These are phyloP conservation scores for Cepaea hortensis DNA, from an alignment of 2,888 invertebrate species.

Conservation along the genomic window DNA sequence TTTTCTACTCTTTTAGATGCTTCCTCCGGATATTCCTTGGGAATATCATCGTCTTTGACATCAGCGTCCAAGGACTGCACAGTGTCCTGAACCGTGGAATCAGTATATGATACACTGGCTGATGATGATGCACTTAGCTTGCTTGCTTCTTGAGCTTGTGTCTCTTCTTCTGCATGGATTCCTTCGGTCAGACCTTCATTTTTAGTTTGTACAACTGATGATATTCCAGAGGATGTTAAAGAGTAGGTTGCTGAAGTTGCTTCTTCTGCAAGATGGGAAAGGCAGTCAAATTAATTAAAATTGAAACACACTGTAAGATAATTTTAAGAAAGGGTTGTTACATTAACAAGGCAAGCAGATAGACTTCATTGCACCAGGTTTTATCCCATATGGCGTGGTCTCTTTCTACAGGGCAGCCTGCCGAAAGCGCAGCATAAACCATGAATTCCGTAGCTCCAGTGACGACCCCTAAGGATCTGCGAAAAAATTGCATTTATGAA, in stretches of 20 bases:
- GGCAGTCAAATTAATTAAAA: background rate
- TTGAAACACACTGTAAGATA: no score
- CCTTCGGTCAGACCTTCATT: background rate
- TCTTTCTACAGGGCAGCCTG: no score
- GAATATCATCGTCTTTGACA: background rate
- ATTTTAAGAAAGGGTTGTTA: no score
- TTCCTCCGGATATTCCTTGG: conserved; percentile 36
- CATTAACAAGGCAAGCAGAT: no score
- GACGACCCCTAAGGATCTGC: no score
- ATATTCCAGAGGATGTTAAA: background rate
- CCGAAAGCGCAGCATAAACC: no score
- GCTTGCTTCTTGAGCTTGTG: background rate
- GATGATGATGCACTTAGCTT: no score
- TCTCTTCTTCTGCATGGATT: background rate
- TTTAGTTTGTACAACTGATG: background rate
- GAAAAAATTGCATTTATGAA: no score
- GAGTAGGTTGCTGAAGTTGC: background rate
- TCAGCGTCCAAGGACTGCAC: background rate
- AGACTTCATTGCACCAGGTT: no score
- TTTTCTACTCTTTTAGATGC: conserved; percentile 24
- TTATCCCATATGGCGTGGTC: no score
- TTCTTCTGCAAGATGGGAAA: background rate
- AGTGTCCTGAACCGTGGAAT: background rate
- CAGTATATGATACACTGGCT: background rate
- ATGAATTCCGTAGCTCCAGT: no score